Evolutionary conservation across 2,888 invertebrate genomes (phyloP).

Genomic region (Mythimna loreyi): DNA sequence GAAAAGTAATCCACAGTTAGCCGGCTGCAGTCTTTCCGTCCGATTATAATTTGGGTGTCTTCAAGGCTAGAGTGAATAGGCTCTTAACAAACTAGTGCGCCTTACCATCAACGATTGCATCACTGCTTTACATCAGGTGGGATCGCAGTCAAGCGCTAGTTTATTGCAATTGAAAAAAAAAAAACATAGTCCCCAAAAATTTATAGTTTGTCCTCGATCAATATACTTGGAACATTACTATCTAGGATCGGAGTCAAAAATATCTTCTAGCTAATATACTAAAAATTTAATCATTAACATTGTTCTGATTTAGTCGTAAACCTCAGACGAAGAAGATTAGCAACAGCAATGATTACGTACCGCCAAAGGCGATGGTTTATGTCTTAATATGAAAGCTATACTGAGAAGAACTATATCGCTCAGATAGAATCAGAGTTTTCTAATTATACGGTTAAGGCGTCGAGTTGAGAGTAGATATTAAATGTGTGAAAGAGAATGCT

Average conservation of each 20-base stretch:
- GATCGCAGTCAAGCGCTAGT: no score
- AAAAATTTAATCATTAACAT: constrained; percentile 37
- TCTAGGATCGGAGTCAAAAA: not conserved
- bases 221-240: not conserved
- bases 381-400: constrained; percentile 50
- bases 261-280: constrained; percentile 13
- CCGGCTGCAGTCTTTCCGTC: no score
- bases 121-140: no score
- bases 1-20: no score
- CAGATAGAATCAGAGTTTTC: constrained; percentile 21
- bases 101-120: no score
- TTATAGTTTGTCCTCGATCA: no score
- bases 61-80: no score
- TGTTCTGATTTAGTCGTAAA: constrained; percentile 47
- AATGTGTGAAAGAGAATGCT: not conserved
- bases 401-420: constrained; percentile 41
- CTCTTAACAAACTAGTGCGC: no score
- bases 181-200: no score
- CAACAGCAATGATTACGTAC: constrained; percentile 27
- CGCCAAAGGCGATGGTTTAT: constrained; percentile 51
- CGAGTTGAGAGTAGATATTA: not conserved
- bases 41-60: no score
- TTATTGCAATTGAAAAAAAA: no score
- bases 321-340: constrained; percentile 17
- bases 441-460: constrained; percentile 21